Conservation (phyloP, 2,888 invertebrate species). For the Hypomecis atomaria region DNA sequence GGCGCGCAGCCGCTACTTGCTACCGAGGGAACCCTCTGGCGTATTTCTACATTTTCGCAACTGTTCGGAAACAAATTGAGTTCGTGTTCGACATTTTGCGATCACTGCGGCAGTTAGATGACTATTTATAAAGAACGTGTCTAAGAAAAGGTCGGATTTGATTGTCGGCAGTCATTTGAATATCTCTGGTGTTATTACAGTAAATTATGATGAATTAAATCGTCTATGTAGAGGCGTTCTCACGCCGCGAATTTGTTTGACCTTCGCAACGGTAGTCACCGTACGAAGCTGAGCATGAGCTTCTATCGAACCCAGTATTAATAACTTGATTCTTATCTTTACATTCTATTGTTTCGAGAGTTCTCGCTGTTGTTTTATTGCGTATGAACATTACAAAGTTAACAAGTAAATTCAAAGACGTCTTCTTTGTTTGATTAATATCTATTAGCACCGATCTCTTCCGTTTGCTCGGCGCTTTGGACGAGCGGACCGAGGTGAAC, state of each 20-base stretch:
- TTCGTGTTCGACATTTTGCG: constrained; percentile 83
- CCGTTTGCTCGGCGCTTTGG: constrained; percentile 67
- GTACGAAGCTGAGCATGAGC: constrained; percentile 56
- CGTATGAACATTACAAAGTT: constrained; percentile 51
- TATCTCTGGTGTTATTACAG: constrained; percentile 80
- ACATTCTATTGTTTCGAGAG: constrained; percentile 50
- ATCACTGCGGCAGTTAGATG: constrained; percentile 78
- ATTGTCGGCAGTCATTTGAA: constrained; percentile 83
- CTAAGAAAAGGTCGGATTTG: constrained; percentile 83
- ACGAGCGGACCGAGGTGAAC: constrained; percentile 75
- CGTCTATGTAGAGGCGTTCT: constrained; percentile 76
- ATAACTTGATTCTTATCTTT: constrained; percentile 51
- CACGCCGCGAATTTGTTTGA: constrained; percentile 78
- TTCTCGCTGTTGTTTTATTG: constrained; percentile 45
- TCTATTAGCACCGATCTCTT: constrained; percentile 75
- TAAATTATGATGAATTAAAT: constrained; percentile 82
- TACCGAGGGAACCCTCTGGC: constrained; percentile 59
- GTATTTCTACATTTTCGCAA: constrained; percentile 77
- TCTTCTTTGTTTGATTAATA: constrained; percentile 67
- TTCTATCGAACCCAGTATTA: constrained; percentile 49
- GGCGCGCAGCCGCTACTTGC: constrained; percentile 38
- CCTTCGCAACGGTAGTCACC: constrained; percentile 70
- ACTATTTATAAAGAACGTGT: constrained; percentile 84
- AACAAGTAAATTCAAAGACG: constrained; percentile 53
- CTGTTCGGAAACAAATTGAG: constrained; percentile 77